phyloP scores from a whole-genome alignment of 2,113 vertebrate species.

The Motacilla tschutschensis region DNA sequence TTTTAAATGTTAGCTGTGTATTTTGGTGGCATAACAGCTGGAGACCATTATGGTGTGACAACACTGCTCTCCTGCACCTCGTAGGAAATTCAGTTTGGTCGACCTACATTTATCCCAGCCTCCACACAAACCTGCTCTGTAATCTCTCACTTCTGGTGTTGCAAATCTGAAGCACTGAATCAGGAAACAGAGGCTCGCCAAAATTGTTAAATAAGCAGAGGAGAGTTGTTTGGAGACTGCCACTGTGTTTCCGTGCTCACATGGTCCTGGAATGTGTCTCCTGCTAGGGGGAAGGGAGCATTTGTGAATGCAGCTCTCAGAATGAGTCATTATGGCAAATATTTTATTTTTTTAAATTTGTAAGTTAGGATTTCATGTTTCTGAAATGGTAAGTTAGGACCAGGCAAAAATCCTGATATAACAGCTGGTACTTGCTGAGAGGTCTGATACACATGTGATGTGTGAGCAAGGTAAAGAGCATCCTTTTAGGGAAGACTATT shows the following conservation, averaged over 20 bases:
- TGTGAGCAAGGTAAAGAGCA: background rate
- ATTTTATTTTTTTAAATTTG: background rate
- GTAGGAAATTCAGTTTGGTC: background rate
- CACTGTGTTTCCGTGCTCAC: conserved; percentile 5
- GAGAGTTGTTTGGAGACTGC: background rate
- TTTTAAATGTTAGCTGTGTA: conserved; percentile 21
- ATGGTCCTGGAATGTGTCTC: conserved; percentile 15
- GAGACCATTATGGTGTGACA: conserved; percentile 1
- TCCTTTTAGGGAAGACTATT: conserved; percentile 20
- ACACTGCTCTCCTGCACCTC: background rate
- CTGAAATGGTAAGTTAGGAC: background rate
- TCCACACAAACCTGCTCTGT: background rate
- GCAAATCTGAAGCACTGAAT: background rate
- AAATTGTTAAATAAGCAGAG: background rate
- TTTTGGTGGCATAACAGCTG: conserved; percentile 42
- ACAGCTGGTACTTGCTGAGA: background rate
- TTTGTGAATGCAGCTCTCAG: background rate
- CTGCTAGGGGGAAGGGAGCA: background rate
- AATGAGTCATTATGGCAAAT: background rate
- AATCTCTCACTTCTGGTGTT: background rate
- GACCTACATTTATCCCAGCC: background rate
- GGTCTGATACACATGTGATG: background rate
- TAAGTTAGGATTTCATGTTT: background rate
- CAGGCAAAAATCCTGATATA: background rate
- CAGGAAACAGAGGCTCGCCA: background rate